Evolutionary conservation across 2,797 vertebrate species (phyloP).

Genomic region (Cuniculus paca): DNA sequence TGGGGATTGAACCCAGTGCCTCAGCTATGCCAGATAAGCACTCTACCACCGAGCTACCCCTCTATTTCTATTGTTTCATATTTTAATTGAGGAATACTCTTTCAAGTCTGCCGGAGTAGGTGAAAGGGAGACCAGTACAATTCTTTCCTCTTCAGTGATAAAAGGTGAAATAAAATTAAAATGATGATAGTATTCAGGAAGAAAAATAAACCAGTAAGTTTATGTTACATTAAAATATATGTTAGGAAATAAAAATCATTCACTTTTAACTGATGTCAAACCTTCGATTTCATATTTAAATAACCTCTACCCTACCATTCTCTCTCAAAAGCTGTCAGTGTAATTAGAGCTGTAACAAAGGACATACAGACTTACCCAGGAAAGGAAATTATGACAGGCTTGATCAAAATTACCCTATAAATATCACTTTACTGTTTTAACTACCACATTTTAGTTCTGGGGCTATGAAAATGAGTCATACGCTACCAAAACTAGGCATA

Average conservation of each 20-base stretch:
- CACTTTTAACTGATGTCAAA: conserved; percentile 60
- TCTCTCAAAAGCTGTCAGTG: conserved; percentile 65
- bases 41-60: background rate
- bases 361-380: conserved; percentile 56
- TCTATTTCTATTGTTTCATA: too few species aligned
- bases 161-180: conserved; percentile 45
- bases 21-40: background rate
- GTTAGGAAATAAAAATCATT: conserved; percentile 76
- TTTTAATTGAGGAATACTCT: background rate
- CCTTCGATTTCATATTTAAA: conserved; percentile 55
- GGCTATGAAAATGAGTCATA: conserved; percentile 60
- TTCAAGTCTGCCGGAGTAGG: background rate
- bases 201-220: conserved; percentile 58
- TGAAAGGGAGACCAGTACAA: background rate
- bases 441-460: conserved; percentile 40
- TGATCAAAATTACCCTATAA: conserved; percentile 76
- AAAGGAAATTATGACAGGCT: conserved; percentile 68
- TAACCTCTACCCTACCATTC: conserved; percentile 63
- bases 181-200: conserved; percentile 19
- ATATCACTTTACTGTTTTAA: conserved; percentile 76
- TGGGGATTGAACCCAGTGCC: background rate
- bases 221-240: conserved; percentile 67
- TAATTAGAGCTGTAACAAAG: conserved; percentile 77
- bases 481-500: conserved; percentile 15
- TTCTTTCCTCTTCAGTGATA: background rate